Evolutionary conservation across 2,797 vertebrate genomes (phyloP).

Genomic region (Acanthopagrus latus): DNA sequence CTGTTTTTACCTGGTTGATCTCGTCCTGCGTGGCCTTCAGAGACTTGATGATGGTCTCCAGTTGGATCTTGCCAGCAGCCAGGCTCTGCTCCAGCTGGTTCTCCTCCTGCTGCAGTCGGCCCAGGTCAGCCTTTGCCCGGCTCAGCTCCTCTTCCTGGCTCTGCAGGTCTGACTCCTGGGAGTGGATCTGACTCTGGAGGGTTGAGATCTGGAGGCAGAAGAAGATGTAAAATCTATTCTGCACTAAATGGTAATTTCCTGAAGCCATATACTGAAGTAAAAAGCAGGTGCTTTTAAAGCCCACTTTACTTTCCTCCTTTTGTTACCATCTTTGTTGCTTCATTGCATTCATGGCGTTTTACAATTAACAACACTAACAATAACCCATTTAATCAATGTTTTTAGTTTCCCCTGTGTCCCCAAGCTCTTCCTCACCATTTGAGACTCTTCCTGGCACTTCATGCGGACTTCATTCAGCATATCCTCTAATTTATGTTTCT

Average conservation of each 20-base stretch:
- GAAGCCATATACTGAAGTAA: background rate
- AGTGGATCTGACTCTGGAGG: slow-evolving; percentile 94
- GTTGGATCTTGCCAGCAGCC: slow-evolving; percentile 93
- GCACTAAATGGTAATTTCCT: background rate
- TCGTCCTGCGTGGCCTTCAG: slow-evolving; percentile 96
- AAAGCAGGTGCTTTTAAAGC: background rate
- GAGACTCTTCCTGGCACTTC: slow-evolving; percentile 97
- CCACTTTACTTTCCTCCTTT: background rate
- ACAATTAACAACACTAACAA: background rate
- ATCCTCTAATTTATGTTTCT: slow-evolving; percentile 95
- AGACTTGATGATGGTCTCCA: slow-evolving; percentile 98
- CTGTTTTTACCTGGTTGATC: slow-evolving; percentile 92
- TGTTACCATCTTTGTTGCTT: background rate
- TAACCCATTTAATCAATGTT: background rate
- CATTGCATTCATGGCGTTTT: background rate
- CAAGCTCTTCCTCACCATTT: slow-evolving; percentile 88
- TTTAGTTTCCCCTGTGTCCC: background rate
- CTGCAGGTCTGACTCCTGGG: slow-evolving; percentile 94
- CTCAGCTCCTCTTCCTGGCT: slow-evolving; percentile 94
- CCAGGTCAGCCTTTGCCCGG: slow-evolving; percentile 92
- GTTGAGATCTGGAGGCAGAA: slow-evolving; percentile 90
- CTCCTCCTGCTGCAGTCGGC: slow-evolving; percentile 94
- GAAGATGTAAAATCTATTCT: background rate
- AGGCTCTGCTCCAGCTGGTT: slow-evolving; percentile 96
- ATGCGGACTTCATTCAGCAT: slow-evolving; percentile 94